Evolutionary conservation across 2,113 vertebrate genomes (phyloP).

Genomic region (Taurulus bubalis): DNA sequence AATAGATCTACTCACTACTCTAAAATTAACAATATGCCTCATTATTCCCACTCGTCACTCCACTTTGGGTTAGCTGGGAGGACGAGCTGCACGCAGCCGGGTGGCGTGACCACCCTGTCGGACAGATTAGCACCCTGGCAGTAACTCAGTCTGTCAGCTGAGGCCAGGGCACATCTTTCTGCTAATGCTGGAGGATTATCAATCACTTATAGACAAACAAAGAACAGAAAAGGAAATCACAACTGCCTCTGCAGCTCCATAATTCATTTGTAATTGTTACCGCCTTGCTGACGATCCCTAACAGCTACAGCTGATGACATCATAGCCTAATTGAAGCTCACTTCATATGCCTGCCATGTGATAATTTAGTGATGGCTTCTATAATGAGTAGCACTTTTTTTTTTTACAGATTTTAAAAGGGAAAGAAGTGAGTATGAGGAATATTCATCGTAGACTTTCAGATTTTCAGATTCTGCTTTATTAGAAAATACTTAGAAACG

Average conservation of each 20-base stretch:
- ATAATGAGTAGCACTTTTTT: slow-evolving; percentile 33
- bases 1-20: background rate
- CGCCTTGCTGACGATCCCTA: slow-evolving; percentile 40
- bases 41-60: slow-evolving; percentile 6
- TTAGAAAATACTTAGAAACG: background rate
- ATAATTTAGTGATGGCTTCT: slow-evolving; percentile 30
- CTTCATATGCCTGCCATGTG: slow-evolving; percentile 17
- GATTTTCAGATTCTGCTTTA: background rate
- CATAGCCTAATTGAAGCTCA: slow-evolving; percentile 38
- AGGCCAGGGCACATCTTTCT: slow-evolving; percentile 16
- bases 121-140: slow-evolving; percentile 45
- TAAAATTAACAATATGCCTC: slow-evolving; percentile 5
- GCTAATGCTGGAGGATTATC: slow-evolving; percentile 55
- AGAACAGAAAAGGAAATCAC: slow-evolving; percentile 16
- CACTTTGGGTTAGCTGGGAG: slow-evolving; percentile 6
- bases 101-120: slow-evolving; percentile 56
- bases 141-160: slow-evolving; percentile 61
- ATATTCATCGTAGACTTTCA: background rate
- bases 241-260: slow-evolving; percentile 19
- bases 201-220: slow-evolving; percentile 33
- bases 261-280: slow-evolving; percentile 42
- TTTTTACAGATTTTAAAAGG: slow-evolving; percentile 19
- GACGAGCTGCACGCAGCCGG: slow-evolving; percentile 8
- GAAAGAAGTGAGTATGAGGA: background rate
- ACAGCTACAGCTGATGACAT: slow-evolving; percentile 68